A percentile compares a stretch with the other conserved stretches of the same genome.
These are phyloP conservation scores for Synanthedon vespiformis DNA, from an alignment of 2,888 invertebrate genomes.

Conservation along the genomic window DNA sequence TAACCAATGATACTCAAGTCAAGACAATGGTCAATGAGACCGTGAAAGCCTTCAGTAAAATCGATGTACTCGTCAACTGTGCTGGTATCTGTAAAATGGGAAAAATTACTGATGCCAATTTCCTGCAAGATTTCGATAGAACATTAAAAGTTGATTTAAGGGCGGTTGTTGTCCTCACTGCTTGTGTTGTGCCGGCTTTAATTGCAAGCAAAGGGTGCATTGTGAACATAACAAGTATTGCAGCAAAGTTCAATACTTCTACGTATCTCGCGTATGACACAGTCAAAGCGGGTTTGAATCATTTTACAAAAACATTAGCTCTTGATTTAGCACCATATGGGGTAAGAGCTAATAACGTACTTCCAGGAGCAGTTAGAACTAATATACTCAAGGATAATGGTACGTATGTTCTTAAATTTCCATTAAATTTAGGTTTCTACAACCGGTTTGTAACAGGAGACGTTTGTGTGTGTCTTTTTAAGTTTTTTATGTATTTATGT, in stretches of 20 bases:
- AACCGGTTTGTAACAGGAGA: too few species aligned
- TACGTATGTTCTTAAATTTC: neutral
- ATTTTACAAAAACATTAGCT: conserved; percentile 80
- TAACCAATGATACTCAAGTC: conserved; percentile 19
- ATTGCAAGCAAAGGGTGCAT: conserved; percentile 24
- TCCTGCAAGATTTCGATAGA: conserved; percentile 21
- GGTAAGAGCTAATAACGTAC: conserved; percentile 77
- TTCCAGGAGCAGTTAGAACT: conserved; percentile 75
- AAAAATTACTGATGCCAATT: conserved; percentile 14
- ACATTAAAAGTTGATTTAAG: conserved; percentile 25
- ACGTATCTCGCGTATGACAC: conserved; percentile 63
- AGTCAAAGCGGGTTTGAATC: conserved; percentile 79
- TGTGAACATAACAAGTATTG: conserved; percentile 27
- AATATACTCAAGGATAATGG: conserved; percentile 11
- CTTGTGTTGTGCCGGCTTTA: conserved; percentile 15
- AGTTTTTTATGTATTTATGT: too few species aligned
- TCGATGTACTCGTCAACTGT: conserved; percentile 29
- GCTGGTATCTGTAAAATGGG: conserved; percentile 17
- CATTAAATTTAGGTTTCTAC: too few species aligned
- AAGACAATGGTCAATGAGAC: conserved; percentile 20
- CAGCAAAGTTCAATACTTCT: conserved; percentile 4
- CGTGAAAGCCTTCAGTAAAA: conserved; percentile 18
- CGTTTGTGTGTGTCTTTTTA: too few species aligned
- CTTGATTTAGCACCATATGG: conserved; percentile 69
- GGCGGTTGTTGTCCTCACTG: conserved; percentile 20